Percentiles rank a stretch among this genome's conserved stretches.
Evolutionary conservation across 37 sponge, comb jelly and placozoan species (phyloP).

Genomic region (Diacarnus erythraeanus): DNA sequence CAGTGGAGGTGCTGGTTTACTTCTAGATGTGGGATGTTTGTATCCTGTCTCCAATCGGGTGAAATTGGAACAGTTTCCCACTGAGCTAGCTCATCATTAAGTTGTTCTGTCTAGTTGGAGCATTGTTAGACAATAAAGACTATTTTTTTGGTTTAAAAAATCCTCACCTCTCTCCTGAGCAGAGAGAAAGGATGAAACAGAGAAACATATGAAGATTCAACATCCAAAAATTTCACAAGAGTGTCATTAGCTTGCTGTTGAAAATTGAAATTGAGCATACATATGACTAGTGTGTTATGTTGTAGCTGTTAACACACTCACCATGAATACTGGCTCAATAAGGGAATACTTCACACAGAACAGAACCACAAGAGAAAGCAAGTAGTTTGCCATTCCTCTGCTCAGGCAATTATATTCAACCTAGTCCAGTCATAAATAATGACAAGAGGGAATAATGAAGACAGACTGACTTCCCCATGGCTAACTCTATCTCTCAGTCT

Average conservation of each 20-base stretch:
- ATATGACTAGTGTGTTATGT: too few species aligned
- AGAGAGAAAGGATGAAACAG: constrained; percentile 66
- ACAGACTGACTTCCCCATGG: constrained; percentile 80
- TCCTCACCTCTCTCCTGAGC: constrained; percentile 55
- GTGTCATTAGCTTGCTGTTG: background rate
- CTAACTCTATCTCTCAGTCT: constrained; percentile 85
- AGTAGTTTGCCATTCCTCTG: constrained; percentile 41
- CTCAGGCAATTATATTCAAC: constrained; percentile 32
- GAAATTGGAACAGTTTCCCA: constrained; percentile 20
- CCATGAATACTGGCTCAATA: background rate
- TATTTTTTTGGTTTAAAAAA: background rate
- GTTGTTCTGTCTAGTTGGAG: constrained; percentile 10
- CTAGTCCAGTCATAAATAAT: background rate
- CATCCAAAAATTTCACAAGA: background rate
- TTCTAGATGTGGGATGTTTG: background rate
- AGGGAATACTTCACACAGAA: constrained; percentile 47
- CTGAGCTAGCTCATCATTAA: background rate
- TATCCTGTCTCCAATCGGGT: background rate
- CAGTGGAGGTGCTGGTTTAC: background rate
- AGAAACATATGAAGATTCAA: constrained; percentile 27
- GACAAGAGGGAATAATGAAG: background rate
- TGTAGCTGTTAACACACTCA: too few species aligned
- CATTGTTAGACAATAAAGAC: background rate
- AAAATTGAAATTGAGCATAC: background rate
- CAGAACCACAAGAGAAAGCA: constrained; percentile 32